Evolutionary conservation across 2,797 vertebrate genomes (phyloP), one percentile per base, ranked within the genome.

Genomic region (Acanthiza pusilla): DNA sequence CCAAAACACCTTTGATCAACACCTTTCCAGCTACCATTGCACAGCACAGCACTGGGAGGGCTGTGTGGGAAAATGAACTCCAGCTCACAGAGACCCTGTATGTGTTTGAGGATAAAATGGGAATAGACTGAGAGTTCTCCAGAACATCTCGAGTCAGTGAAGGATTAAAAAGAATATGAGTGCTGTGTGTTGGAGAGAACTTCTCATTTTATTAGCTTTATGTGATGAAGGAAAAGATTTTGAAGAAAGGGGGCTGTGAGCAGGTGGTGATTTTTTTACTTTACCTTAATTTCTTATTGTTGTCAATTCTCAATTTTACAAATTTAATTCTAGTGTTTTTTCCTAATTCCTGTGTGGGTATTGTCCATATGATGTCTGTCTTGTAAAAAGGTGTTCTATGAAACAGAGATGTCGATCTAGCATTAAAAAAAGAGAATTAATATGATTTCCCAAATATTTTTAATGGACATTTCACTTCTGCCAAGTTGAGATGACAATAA

Each of bases 321-420:
- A 32, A 40, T 79, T 36, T 53, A 0, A 10, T 45, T 63, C 9
- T 26, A 11, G 2, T 51, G 4, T 12, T 61, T 60, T 63, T 68
- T 38, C 9, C n/a, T 29, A 57, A 38, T 61, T 54, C 10, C 5
- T 62, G 1, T 36, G 19, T 42, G 26, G 5, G 1, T 25, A 61
- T 58, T 82, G 8, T 4, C 11, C 10, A 3, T 20, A 47, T 58
- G 16, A 61, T 36, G 1, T 29, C 23, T 58, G 19, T 16, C 15
- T 63, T 29, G 3, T 36, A 87, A 84, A 84, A 80, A 84, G 5
- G 2, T 34, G 21, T 30, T 63, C 4, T 89, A 71, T 25, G 45
- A 70, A 15, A 21, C 6, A 71, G 23, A 21, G 3, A 1, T 47
- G 5, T 29, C 2, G 0, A 77, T 8, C 6, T 70, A 55, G 5